Percentiles rank a stretch among this genome's conserved stretches.
These are phyloP conservation scores for Clangula hyemalis DNA, from an alignment of 2,797 vertebrate genomes.

Conservation along the genomic window DNA sequence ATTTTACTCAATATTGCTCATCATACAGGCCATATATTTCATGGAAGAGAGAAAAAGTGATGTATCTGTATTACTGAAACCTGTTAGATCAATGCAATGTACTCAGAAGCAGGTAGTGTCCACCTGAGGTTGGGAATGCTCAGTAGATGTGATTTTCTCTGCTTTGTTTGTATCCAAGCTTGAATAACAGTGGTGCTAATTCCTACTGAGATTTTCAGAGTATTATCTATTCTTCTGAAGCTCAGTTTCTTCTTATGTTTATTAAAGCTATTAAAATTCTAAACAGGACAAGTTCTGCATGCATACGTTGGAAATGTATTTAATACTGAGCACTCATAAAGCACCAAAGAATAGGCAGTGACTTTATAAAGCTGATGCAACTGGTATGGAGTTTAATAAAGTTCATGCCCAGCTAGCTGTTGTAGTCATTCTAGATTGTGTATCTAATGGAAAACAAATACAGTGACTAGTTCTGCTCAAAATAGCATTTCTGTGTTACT, in stretches of 20 bases:
- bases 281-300: neutral
- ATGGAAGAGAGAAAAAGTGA: neutral
- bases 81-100: neutral
- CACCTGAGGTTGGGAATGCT: neutral
- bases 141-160: neutral
- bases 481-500: conserved; percentile 54
- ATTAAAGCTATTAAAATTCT: neutral
- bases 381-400: conserved; percentile 29
- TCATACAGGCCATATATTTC: neutral
- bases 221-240: neutral
- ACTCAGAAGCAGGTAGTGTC: neutral
- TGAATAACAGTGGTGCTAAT: neutral
- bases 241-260: neutral
- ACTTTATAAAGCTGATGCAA: conserved; percentile 33
- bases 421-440: conserved; percentile 30
- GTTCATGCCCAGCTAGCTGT: conserved; percentile 31
- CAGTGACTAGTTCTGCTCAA: conserved; percentile 23
- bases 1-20: neutral
- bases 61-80: neutral
- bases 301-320: neutral
- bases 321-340: neutral
- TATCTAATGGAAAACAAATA: conserved; percentile 68
- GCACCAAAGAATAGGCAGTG: neutral
- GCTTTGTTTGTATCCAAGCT: neutral
- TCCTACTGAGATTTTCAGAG: neutral